These are phyloP conservation scores for Drosophila putrida DNA, from an alignment of 2,888 invertebrate species.

Conservation along the genomic window DNA sequence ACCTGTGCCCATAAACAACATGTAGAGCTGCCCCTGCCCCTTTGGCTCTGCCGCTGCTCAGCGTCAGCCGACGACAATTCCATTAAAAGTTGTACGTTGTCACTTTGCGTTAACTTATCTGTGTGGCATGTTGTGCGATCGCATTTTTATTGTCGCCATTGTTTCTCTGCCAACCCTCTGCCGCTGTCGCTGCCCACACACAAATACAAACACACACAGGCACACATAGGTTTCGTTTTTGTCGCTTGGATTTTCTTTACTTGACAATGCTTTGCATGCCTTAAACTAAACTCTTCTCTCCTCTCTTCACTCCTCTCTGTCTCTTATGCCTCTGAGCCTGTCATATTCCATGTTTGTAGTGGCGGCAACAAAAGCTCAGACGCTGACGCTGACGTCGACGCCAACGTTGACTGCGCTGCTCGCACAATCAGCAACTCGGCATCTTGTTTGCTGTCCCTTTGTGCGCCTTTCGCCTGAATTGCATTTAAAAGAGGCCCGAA, in stretches of 20 bases:
- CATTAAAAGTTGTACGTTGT: conserved; percentile 82
- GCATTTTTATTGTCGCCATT: conserved; percentile 83
- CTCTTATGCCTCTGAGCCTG: conserved; percentile 58
- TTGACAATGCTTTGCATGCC: conserved; percentile 78
- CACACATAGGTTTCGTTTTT: conserved; percentile 54
- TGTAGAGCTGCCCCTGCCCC: conserved; percentile 27
- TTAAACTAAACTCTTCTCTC: no score
- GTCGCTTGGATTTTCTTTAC: conserved; percentile 74
- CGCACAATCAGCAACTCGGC: conserved; percentile 79
- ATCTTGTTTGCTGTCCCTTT: conserved; percentile 81
- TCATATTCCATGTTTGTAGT: conserved; percentile 81
- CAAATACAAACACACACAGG: conserved; percentile 26
- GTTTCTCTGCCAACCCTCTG: conserved; percentile 50
- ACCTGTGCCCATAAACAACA: conserved; percentile 59
- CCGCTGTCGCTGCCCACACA: conserved; percentile 58
- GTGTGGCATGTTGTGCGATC: conserved; percentile 78
- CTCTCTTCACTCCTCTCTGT: not conserved
- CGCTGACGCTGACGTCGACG: conserved; percentile 32
- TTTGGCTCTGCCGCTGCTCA: conserved; percentile 10
- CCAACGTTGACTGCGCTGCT: conserved; percentile 54
- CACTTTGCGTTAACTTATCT: conserved; percentile 81
- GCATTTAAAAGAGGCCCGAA: conserved; percentile 66
- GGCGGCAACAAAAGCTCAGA: conserved; percentile 75
- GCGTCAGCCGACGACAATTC: conserved; percentile 75
- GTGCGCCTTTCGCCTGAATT: conserved; percentile 80